A percentile compares a stretch with the other conserved stretches of the same genome.
Conservation (phyloP, 2,797 vertebrate genomes). For the Yasuhikotakia modesta region DNA sequence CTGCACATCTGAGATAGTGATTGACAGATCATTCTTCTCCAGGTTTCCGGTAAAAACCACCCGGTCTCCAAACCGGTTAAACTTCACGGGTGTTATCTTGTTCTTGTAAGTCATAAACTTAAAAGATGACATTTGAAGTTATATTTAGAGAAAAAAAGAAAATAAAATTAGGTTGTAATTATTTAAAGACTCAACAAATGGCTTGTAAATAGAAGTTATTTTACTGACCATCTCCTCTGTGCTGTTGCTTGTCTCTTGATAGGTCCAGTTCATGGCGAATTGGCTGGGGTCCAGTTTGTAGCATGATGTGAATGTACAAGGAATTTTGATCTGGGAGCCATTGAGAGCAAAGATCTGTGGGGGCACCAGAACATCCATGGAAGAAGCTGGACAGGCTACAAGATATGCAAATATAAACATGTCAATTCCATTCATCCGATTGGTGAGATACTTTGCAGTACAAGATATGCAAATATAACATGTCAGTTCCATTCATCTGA, state of each 20-base stretch:
- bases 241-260: slow-evolving; percentile 84
- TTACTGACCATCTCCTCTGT: slow-evolving; percentile 87
- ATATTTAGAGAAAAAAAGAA: too few species aligned
- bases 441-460: neutral
- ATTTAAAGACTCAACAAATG: too few species aligned
- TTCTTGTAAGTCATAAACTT: slow-evolving; percentile 91
- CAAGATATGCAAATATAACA: too few species aligned
- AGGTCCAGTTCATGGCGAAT: slow-evolving; percentile 97
- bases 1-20: slow-evolving; percentile 88
- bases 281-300: slow-evolving; percentile 88
- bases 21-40: slow-evolving; percentile 89
- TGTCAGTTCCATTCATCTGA: slow-evolving; percentile 3
- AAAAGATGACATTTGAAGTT: slow-evolving; percentile 23
- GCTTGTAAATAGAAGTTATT: neutral
- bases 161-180: too few species aligned
- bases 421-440: slow-evolving; percentile 3
- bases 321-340: slow-evolving; percentile 84
- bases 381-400: slow-evolving; percentile 72
- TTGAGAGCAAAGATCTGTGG: slow-evolving; percentile 83
- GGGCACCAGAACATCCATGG: slow-evolving; percentile 87
- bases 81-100: slow-evolving; percentile 81
- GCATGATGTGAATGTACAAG: slow-evolving; percentile 93
- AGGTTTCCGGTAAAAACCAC: slow-evolving; percentile 91
- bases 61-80: slow-evolving; percentile 84
- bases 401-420: slow-evolving; percentile 40